Percentiles rank a stretch among this genome's conserved stretches.
Evolutionary conservation across 2,888 invertebrate genomes (phyloP).

Genomic region (Aelia acuminata): DNA sequence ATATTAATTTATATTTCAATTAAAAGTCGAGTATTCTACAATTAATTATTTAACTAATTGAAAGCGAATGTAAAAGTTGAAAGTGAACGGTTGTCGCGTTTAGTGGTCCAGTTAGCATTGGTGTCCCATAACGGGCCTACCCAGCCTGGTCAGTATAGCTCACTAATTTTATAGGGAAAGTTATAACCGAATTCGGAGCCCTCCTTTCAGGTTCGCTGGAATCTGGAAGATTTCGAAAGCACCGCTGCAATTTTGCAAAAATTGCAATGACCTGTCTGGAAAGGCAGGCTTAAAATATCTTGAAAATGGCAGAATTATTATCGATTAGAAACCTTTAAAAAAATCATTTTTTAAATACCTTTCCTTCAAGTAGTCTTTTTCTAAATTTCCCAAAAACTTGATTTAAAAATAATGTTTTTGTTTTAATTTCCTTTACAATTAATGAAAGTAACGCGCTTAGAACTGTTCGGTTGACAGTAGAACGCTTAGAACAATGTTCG

Average conservation of each 20-base stretch:
- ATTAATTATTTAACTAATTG: not conserved
- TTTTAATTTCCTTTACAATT: no score
- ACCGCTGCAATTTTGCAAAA: not conserved
- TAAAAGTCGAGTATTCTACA: no score
- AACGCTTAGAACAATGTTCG: no score
- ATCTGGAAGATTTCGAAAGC: not conserved
- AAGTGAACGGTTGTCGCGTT: not conserved
- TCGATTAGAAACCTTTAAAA: no score
- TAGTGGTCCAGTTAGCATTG: slow-evolving; percentile 26
- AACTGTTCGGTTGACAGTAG: no score
- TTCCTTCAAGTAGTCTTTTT: no score
- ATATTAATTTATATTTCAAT: no score
- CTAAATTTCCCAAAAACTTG: no score
- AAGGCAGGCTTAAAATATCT: not conserved
- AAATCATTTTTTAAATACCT: no score
- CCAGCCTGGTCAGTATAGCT: not conserved
- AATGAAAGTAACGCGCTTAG: no score
- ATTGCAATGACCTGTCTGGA: not conserved
- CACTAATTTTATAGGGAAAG: slow-evolving; percentile 8
- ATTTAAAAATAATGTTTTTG: no score
- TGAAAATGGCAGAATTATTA: not conserved
- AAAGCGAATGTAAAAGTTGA: not conserved
- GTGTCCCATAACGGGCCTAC: not conserved
- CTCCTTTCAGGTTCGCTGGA: not conserved
- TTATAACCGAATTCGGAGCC: not conserved